A percentile compares a stretch with the other conserved stretches of the same genome.
These are phyloP conservation scores for Brachyptera risi DNA, from an alignment of 2,888 invertebrate genomes.

Conservation along the genomic window DNA sequence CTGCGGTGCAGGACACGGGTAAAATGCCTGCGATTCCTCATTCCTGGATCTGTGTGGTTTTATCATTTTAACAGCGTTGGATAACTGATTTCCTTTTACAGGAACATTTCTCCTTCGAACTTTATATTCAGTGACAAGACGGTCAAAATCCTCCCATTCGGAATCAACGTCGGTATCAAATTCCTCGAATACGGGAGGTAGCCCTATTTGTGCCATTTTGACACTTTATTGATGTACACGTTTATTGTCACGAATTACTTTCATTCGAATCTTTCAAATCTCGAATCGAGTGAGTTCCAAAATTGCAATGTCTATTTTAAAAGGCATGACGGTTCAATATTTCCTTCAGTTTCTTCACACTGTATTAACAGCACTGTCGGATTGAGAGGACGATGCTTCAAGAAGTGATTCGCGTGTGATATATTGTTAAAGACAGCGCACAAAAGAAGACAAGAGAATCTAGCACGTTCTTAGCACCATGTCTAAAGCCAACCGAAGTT, in stretches of 20 bases:
- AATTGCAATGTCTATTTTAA: neutral
- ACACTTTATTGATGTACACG: neutral
- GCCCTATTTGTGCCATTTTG: slow-evolving; percentile 19
- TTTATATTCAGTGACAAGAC: slow-evolving; percentile 49
- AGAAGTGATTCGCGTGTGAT: too few species aligned
- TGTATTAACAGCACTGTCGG: too few species aligned
- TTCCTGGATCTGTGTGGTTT: slow-evolving; percentile 30
- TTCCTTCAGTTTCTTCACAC: too few species aligned
- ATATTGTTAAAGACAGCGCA: too few species aligned
- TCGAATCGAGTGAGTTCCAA: neutral
- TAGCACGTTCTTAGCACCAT: too few species aligned
- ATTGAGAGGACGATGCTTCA: too few species aligned
- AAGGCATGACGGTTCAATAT: too few species aligned
- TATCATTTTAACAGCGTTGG: neutral
- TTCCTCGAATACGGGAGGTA: slow-evolving; percentile 30
- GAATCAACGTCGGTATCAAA: slow-evolving; percentile 45
- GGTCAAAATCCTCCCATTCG: slow-evolving; percentile 58
- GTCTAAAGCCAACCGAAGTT: too few species aligned
- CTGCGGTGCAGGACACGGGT: slow-evolving; percentile 54
- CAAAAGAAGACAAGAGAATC: too few species aligned
- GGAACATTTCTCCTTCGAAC: slow-evolving; percentile 36
- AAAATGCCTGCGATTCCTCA: slow-evolving; percentile 49
- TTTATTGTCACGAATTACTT: neutral
- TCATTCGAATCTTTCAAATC: too few species aligned
- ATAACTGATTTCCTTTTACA: slow-evolving; percentile 31